Conservation (phyloP, 1,140 invertebrate genomes). For the Hycleus phaleratus region DNA sequence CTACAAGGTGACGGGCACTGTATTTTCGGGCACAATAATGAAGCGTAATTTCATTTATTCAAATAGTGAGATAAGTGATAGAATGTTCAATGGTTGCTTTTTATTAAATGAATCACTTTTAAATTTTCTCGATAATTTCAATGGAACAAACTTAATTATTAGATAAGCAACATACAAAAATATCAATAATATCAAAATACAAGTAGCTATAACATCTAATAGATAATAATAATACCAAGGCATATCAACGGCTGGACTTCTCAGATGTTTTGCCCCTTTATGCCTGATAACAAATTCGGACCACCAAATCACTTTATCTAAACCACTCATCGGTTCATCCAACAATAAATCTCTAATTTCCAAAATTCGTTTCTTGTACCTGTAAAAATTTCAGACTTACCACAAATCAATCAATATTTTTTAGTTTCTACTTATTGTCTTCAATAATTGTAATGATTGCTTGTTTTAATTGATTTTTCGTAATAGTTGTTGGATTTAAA, state of each 20-base stretch:
- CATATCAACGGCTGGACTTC: slow-evolving; percentile 40
- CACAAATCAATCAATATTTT: neutral
- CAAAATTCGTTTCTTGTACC: slow-evolving; percentile 7
- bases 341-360: slow-evolving; percentile 4
- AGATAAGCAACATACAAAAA: neutral
- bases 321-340: slow-evolving; percentile 13
- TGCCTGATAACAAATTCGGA: slow-evolving; percentile 37
- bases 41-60: too few species aligned
- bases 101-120: too few species aligned
- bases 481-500: slow-evolving; percentile 30
- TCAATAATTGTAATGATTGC: slow-evolving; percentile 24
- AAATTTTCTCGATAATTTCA: too few species aligned
- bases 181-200: neutral
- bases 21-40: too few species aligned
- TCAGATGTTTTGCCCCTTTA: slow-evolving; percentile 24
- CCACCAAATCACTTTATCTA: slow-evolving; percentile 37
- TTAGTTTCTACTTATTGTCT: slow-evolving; percentile 3
- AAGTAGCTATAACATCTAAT: slow-evolving; percentile 45
- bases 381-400: slow-evolving; percentile 6
- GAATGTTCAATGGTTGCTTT: too few species aligned
- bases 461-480: slow-evolving; percentile 27
- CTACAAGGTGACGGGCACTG: too few species aligned
- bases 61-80: too few species aligned
- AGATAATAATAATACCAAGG: slow-evolving; percentile 50
- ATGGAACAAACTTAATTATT: too few species aligned